Evolutionary conservation across 2,888 invertebrate species (phyloP).

Genomic region (Melangyna quadrimaculata): DNA sequence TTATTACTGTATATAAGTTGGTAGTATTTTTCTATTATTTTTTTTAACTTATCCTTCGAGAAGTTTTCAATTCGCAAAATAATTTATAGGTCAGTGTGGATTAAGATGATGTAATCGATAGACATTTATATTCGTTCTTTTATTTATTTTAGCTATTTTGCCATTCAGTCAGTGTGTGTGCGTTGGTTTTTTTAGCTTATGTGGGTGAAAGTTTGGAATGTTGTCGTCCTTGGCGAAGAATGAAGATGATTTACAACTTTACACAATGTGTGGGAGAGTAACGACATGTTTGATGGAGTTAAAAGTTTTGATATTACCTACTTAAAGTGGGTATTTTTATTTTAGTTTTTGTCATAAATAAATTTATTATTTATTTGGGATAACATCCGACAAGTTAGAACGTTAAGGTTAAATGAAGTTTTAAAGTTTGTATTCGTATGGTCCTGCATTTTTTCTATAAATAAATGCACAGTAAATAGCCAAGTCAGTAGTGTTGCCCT

Average conservation of each 20-base stretch:
- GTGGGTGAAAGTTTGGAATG: constrained; percentile 24
- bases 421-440: no score
- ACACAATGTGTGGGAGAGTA: not conserved
- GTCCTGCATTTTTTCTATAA: no score
- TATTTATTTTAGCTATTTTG: constrained; percentile 1
- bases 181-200: not conserved
- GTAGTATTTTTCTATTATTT: not conserved
- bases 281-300: not conserved
- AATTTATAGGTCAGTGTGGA: constrained; percentile 59
- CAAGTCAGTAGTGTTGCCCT: no score
- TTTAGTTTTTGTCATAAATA: not conserved
- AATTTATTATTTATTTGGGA: not conserved
- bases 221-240: not conserved
- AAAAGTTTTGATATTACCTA: not conserved
- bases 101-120: constrained; percentile 60
- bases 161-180: constrained; percentile 14
- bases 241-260: constrained; percentile 6
- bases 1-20: not conserved
- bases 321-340: not conserved
- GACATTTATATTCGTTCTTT: constrained; percentile 17
- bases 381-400: not conserved
- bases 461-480: no score
- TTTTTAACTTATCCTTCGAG: not conserved
- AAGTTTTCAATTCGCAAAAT: constrained; percentile 33
- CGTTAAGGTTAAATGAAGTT: not conserved